Conservation (phyloP, 1,140 invertebrate genomes). For the Drosophila orosa region DNA sequence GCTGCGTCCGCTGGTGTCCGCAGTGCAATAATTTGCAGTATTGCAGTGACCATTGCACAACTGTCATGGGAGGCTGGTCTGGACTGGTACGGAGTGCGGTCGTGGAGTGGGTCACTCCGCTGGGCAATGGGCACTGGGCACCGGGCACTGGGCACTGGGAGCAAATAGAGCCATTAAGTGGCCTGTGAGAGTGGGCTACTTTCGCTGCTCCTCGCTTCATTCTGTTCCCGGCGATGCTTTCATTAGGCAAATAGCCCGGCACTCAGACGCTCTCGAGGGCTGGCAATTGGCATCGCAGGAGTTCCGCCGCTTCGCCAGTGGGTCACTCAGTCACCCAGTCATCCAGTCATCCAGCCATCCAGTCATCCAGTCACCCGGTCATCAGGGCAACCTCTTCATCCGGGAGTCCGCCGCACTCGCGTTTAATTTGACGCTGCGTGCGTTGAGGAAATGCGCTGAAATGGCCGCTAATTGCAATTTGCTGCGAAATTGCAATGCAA, state of each 20-base stretch:
- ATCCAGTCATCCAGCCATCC: constrained; percentile 60
- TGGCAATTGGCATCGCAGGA: constrained; percentile 43
- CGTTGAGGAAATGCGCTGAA: constrained; percentile 58
- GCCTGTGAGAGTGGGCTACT: constrained; percentile 73
- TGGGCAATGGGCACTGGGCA: constrained; percentile 16
- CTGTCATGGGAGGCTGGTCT: constrained; percentile 38
- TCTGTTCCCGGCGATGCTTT: constrained; percentile 68
- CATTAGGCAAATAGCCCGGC: constrained; percentile 68
- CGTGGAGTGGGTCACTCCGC: constrained; percentile 11
- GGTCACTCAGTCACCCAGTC: constrained; percentile 65
- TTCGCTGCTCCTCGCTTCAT: constrained; percentile 40
- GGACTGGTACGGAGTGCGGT: constrained; percentile 1
- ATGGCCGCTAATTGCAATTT: constrained; percentile 76
- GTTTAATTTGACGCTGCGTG: constrained; percentile 48
- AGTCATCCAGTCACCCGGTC: constrained; percentile 38
- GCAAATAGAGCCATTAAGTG: constrained; percentile 78
- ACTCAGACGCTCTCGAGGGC: constrained; percentile 62
- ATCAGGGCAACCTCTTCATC: constrained; percentile 5
- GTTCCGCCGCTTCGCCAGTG: constrained; percentile 46
- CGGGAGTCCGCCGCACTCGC: constrained; percentile 8
- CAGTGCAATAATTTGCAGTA: constrained; percentile 63
- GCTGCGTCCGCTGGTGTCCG: constrained; percentile 33
- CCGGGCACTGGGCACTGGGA: constrained; percentile 1
- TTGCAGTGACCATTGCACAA: constrained; percentile 65
- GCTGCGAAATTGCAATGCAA: constrained; percentile 57